Base-by-base conservation (phyloP, 2,888 invertebrate species). In the Aleiodes alternator region DNA sequence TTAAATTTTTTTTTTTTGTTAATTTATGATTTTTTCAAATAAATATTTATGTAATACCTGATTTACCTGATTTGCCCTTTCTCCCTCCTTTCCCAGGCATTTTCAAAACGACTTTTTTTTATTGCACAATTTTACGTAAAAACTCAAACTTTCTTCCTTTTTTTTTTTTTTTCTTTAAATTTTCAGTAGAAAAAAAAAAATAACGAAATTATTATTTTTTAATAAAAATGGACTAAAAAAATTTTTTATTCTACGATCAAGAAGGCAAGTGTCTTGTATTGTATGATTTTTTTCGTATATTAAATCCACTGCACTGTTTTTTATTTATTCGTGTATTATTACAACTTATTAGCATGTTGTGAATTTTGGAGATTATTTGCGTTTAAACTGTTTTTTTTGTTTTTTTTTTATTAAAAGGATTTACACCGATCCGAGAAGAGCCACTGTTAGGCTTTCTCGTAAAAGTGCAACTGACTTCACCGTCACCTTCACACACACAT, bases 21-120 rank as follows among this genome's bases (percentile, higher is more conserved):
- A 29, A 48, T 31, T 7, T n/a, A 14, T 11, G 4, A 23, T 11
- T 34, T 31, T 29, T 70, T 70, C 34, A 53, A 16, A 43, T 14
- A 16, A 38, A 56, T 31, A 56, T 66, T 14, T 14, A 29, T 29
- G 29, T 48, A 59, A 71, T 56, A 51, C 12, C 76, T 76, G 78
- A 86, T 93, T 92, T 86, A 94, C 94, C 93, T 91, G 92, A 93
- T 92, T 94, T 94, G 29, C 93, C 93, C 92, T 92, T 94, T 91
- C 93, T 93, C 91, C 93, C 93, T 90, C 94, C 93, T 92, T 94
- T 95, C 80, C 86, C 88, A 90, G 94, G 94, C 95, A 95, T 95
- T 91, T 23, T 88, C 93, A 82, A 89, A 86, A 66, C 79, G 80
- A 83, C 88, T 23, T 86, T 88, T 90, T 90, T 88, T 90, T 90